Conservation (phyloP, 2,113 vertebrate species). For the Chloebia gouldiae region DNA sequence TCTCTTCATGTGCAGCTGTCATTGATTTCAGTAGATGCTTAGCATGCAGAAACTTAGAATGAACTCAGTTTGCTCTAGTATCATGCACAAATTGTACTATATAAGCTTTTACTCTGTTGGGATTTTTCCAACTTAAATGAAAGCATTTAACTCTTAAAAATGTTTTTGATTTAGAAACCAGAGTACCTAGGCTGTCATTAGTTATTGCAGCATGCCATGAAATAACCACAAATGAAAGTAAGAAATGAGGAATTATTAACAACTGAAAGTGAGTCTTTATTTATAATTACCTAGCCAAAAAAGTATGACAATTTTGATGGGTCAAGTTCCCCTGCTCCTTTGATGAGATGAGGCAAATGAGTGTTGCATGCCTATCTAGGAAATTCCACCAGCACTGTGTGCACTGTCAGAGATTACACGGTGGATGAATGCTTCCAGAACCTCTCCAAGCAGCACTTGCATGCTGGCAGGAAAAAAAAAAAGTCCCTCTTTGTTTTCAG, state of each 20-base stretch:
- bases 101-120: not conserved
- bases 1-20: not conserved
- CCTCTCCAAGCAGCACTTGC: not conserved
- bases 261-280: not conserved
- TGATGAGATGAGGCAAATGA: not conserved
- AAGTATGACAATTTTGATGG: not conserved
- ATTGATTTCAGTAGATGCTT: slow-evolving; percentile 12
- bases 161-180: not conserved
- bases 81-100: not conserved
- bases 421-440: slow-evolving; percentile 3
- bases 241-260: slow-evolving; percentile 2
- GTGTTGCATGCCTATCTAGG: not conserved
- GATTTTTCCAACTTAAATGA: not conserved
- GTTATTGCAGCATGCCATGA: not conserved
- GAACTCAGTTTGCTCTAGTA: not conserved
- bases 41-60: slow-evolving; percentile 1
- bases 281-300: not conserved
- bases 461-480: not conserved
- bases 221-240: not conserved
- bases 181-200: not conserved
- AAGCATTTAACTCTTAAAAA: slow-evolving; percentile 17
- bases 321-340: not conserved
- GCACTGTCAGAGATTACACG: not conserved
- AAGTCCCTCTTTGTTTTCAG: not conserved
- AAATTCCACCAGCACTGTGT: not conserved